Conservation (phyloP, 2,113 vertebrate genomes). For the Myrmecophaga tridactyla region DNA sequence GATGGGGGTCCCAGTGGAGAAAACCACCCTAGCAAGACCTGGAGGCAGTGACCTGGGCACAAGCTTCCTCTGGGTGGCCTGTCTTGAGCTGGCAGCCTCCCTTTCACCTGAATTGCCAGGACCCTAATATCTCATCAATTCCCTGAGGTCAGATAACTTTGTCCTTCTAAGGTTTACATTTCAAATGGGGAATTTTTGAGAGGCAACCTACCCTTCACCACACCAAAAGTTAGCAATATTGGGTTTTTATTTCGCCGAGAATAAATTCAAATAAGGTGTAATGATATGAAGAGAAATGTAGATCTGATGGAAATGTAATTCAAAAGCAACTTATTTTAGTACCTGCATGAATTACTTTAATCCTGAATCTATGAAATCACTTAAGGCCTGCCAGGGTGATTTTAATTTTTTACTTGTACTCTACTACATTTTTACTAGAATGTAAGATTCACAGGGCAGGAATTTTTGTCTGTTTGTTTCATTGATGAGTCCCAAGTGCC, state of each 20-base stretch:
- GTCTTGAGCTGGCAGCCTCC: not conserved
- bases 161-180: not conserved
- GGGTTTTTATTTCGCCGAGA: not conserved
- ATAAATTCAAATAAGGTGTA: conserved; percentile 16
- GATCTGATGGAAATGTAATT: not conserved
- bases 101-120: not conserved
- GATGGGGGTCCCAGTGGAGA: not conserved
- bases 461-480: not conserved
- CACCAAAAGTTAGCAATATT: not conserved
- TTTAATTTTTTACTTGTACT: not conserved
- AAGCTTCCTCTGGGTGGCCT: accelerated
- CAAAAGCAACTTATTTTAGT: not conserved
- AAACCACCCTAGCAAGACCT: not conserved
- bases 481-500: not conserved
- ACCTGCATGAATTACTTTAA: not conserved
- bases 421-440: not conserved
- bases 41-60: not conserved
- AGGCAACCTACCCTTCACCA: not conserved
- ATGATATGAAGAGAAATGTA: not conserved
- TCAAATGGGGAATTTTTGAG: not conserved
- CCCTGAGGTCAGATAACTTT: not conserved
- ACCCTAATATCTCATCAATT: not conserved
- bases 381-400: not conserved
- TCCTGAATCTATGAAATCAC: not conserved
- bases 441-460: not conserved